Conservation (phyloP, 2,797 vertebrate genomes). For the Typhlichthys eigenmanni region DNA sequence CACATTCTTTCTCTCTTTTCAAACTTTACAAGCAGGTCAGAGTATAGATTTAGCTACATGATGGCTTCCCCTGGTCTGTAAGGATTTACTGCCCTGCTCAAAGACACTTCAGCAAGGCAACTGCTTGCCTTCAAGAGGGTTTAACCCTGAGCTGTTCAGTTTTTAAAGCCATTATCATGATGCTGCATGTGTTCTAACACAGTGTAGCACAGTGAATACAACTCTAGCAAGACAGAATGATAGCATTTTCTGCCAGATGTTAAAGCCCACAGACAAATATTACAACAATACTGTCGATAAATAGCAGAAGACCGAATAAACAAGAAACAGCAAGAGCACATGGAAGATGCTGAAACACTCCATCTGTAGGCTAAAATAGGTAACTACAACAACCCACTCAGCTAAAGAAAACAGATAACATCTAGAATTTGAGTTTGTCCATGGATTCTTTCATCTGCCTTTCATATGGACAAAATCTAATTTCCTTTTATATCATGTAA, state of each 20-base stretch:
- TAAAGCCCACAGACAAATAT: no score
- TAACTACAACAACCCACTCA: slow-evolving; percentile 26
- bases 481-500: slow-evolving; percentile 56
- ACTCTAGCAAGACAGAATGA: neutral
- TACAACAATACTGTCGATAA: neutral
- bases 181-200: no score
- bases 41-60: no score
- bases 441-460: slow-evolving; percentile 57
- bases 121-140: neutral
- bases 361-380: slow-evolving; percentile 43
- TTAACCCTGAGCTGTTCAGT: no score
- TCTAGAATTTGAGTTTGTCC: neutral
- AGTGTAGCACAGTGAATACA: neutral
- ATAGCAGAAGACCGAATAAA: slow-evolving; percentile 3
- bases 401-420: neutral
- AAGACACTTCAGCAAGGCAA: slow-evolving; percentile 7
- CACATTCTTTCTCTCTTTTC: no score
- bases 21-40: no score
- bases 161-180: no score
- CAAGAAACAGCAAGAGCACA: slow-evolving; percentile 1
- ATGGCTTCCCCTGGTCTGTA: no score
- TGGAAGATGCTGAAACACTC: slow-evolving; percentile 46
- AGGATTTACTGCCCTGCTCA: slow-evolving; percentile 9
- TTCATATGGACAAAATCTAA: slow-evolving; percentile 45
- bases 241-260: no score